These are phyloP conservation scores for Phytoseiulus persimilis DNA, from an alignment of 2,888 invertebrate species.

Conservation along the genomic window DNA sequence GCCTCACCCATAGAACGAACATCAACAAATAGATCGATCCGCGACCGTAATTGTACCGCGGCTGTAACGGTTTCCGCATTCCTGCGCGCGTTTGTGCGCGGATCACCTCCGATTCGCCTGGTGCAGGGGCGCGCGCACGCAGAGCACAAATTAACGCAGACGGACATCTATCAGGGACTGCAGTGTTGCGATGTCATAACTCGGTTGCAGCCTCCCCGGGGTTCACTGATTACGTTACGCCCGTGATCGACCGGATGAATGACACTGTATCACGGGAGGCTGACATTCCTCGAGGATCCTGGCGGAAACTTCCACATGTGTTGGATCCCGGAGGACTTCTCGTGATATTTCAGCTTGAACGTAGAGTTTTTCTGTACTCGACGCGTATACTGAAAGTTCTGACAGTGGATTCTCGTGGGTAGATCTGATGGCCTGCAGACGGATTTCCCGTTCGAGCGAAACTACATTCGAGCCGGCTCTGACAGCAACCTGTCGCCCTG, in stretches of 20 bases:
- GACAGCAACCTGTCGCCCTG: not conserved
- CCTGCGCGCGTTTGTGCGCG: not conserved
- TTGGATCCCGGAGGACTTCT: too few relatives aligned
- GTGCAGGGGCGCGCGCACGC: not conserved
- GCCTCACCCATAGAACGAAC: not conserved
- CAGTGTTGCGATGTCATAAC: not conserved
- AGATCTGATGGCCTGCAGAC: not conserved
- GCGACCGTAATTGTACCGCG: not conserved
- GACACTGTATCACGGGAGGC: not conserved
- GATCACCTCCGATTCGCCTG: not conserved
- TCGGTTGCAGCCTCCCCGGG: not conserved
- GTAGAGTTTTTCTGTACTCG: not conserved
- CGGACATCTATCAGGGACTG: not conserved
- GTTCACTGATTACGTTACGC: not conserved
- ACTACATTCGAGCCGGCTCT: not conserved
- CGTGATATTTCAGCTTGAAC: not conserved
- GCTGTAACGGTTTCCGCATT: not conserved
- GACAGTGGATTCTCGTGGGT: not conserved
- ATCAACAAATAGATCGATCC: not conserved
- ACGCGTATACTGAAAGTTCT: not conserved
- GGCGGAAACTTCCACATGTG: too few relatives aligned
- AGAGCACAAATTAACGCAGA: not conserved
- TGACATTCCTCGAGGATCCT: too few relatives aligned
- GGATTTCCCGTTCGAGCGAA: not conserved
- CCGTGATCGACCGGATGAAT: not conserved